These are phyloP conservation scores for Dicyrtoma fusca DNA, from an alignment of 2,888 invertebrate genomes.

Conservation along the genomic window DNA sequence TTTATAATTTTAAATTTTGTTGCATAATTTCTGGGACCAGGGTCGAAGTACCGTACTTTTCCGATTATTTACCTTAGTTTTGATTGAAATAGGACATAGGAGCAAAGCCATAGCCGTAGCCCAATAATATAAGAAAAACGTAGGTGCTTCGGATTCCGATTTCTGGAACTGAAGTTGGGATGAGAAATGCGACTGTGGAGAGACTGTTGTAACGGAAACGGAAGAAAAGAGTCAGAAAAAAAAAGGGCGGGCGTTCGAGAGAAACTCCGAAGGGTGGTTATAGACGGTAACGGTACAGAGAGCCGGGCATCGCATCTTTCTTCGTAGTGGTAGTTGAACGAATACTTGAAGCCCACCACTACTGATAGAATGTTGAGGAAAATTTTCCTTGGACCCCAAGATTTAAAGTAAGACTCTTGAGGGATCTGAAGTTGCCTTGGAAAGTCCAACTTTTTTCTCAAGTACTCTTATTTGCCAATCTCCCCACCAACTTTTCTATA, in stretches of 20 bases:
- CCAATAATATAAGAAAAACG: too few relatives aligned
- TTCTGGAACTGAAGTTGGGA: neutral
- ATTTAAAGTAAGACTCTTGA: slow-evolving; percentile 15
- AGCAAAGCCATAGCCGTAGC: too few relatives aligned
- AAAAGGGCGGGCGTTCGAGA: neutral
- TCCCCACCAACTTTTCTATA: slow-evolving; percentile 15
- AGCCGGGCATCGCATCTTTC: too few relatives aligned
- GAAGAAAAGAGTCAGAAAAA: neutral
- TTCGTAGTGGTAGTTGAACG: neutral
- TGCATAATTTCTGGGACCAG: too few relatives aligned
- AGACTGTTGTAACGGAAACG: neutral
- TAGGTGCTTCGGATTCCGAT: too few relatives aligned
- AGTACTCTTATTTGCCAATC: slow-evolving; percentile 29
- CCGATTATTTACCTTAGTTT: too few relatives aligned
- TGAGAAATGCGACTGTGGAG: neutral
- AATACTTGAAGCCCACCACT: slow-evolving; percentile 1
- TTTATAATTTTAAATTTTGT: too few relatives aligned
- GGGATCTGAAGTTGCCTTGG: slow-evolving; percentile 20
- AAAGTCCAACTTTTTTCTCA: slow-evolving; percentile 34
- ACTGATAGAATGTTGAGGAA: neutral
- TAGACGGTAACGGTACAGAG: too few relatives aligned
- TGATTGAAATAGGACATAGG: too few relatives aligned
- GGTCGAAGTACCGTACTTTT: too few relatives aligned
- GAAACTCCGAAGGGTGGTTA: too few relatives aligned
- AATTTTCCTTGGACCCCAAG: slow-evolving; percentile 15